Conservation (phyloP, 2,113 vertebrate genomes). For the Nasalis larvatus region DNA sequence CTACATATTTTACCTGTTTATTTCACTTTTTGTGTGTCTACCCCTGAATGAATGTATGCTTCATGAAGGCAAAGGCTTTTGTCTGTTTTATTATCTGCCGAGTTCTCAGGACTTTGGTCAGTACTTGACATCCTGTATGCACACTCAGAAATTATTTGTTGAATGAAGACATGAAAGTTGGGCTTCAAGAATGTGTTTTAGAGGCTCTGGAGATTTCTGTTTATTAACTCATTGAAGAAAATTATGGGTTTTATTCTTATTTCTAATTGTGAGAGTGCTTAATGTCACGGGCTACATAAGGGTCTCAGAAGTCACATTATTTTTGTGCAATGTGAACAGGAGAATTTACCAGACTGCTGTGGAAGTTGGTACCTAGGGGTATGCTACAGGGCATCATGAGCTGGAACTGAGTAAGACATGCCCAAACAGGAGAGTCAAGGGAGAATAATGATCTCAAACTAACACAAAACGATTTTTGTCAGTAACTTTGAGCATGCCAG, state of each 20-base stretch:
- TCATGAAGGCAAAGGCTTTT: not conserved
- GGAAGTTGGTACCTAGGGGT: not conserved
- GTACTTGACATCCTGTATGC: not conserved
- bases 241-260: not conserved
- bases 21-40: not conserved
- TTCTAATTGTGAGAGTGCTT: conserved; percentile 19
- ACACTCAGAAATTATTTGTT: not conserved
- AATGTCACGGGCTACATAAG: not conserved
- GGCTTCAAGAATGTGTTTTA: not conserved
- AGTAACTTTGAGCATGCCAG: not conserved
- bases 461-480: not conserved
- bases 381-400: not conserved
- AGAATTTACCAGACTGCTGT: not conserved
- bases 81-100: not conserved
- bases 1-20: not conserved
- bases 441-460: not conserved
- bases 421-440: not conserved
- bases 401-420: not conserved
- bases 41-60: not conserved
- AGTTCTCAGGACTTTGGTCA: not conserved
- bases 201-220: not conserved
- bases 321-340: not conserved
- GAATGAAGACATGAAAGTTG: not conserved
- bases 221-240: conserved; percentile 23
- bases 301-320: not conserved